Percentiles rank a stretch among this genome's conserved stretches.
These are phyloP conservation scores for Cotesia typhae DNA, from an alignment of 1,140 invertebrate genomes.

Conservation along the genomic window DNA sequence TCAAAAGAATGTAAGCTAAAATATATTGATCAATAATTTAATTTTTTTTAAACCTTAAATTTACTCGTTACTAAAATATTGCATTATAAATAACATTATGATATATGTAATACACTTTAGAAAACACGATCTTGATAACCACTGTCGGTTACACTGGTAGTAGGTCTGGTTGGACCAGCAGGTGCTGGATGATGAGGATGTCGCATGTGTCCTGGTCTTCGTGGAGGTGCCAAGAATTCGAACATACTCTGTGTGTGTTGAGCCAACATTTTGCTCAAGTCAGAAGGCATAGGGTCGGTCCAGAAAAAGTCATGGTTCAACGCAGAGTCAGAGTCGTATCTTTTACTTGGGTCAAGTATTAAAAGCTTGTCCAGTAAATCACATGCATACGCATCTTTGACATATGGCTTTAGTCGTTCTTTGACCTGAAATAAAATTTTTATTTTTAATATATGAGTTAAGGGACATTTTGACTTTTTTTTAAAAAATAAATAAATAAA, in stretches of 20 bases:
- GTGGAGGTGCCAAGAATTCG: slow-evolving; percentile 89
- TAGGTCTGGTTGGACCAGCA: slow-evolving; percentile 64
- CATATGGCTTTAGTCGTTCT: slow-evolving; percentile 89
- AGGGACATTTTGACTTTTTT: too few relatives aligned
- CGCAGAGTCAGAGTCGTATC: slow-evolving; percentile 91
- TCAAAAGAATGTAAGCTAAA: neutral
- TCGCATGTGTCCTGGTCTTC: slow-evolving; percentile 75
- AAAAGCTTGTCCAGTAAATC: slow-evolving; percentile 94
- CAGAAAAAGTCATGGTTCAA: slow-evolving; percentile 99
- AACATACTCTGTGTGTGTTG: slow-evolving; percentile 97
- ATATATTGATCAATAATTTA: slow-evolving; percentile 7
- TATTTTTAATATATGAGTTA: too few relatives aligned
- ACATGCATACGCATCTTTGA: slow-evolving; percentile 91
- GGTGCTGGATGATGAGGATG: slow-evolving; percentile 74
- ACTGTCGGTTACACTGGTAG: slow-evolving; percentile 70
- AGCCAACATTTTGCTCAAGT: slow-evolving; percentile 91
- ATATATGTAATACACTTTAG: slow-evolving; percentile 55
- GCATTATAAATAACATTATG: neutral
- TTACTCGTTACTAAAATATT: neutral
- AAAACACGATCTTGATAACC: slow-evolving; percentile 83
- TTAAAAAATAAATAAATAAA: neutral
- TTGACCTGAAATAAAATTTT: slow-evolving; percentile 70
- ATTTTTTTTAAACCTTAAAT: too few relatives aligned
- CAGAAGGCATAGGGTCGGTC: slow-evolving; percentile 94
- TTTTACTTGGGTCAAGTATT: slow-evolving; percentile 89